phyloP scores from a whole-genome alignment of 2,888 invertebrate species.

The Drosophila niveifrons region DNA sequence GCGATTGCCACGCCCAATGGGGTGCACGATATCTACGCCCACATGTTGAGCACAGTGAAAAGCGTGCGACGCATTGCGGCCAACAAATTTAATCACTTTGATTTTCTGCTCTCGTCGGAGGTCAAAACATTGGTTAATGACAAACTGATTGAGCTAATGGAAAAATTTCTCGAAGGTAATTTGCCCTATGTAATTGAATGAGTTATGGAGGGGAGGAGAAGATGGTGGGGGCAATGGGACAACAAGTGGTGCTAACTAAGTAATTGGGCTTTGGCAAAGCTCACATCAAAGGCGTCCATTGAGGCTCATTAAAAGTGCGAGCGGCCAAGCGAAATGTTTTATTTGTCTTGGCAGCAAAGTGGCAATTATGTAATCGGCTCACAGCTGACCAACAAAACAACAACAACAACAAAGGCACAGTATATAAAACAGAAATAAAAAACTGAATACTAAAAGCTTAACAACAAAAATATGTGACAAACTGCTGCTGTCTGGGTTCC shows the following conservation, averaged over 20 bases:
- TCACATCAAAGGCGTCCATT: slow-evolving; percentile 54
- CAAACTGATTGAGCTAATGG: slow-evolving; percentile 73
- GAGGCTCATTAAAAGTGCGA: slow-evolving; percentile 54
- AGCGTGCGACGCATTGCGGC: slow-evolving; percentile 75
- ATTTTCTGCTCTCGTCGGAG: slow-evolving; percentile 74
- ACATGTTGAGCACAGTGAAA: slow-evolving; percentile 60
- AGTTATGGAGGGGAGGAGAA: slow-evolving; percentile 5
- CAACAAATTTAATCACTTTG: slow-evolving; percentile 79
- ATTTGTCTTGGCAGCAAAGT: slow-evolving; percentile 62
- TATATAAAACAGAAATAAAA: slow-evolving; percentile 39
- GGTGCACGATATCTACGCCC: slow-evolving; percentile 78
- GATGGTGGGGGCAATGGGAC: not conserved
- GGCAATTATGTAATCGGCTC: slow-evolving; percentile 69
- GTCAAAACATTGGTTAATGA: slow-evolving; percentile 75
- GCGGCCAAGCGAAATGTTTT: slow-evolving; percentile 52
- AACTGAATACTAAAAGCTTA: slow-evolving; percentile 38
- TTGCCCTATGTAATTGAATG: slow-evolving; percentile 78
- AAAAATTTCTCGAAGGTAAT: slow-evolving; percentile 70
- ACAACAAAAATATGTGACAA: slow-evolving; percentile 49
- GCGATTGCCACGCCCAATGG: slow-evolving; percentile 78
- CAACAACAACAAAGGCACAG: slow-evolving; percentile 34
- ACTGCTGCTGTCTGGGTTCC: slow-evolving; percentile 30
- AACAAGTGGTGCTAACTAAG: slow-evolving; percentile 31
- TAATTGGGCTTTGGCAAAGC: slow-evolving; percentile 43
- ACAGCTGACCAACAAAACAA: slow-evolving; percentile 43